These are phyloP conservation scores for Oxytorus armatus DNA, from an alignment of 2,888 invertebrate species.

Conservation along the genomic window DNA sequence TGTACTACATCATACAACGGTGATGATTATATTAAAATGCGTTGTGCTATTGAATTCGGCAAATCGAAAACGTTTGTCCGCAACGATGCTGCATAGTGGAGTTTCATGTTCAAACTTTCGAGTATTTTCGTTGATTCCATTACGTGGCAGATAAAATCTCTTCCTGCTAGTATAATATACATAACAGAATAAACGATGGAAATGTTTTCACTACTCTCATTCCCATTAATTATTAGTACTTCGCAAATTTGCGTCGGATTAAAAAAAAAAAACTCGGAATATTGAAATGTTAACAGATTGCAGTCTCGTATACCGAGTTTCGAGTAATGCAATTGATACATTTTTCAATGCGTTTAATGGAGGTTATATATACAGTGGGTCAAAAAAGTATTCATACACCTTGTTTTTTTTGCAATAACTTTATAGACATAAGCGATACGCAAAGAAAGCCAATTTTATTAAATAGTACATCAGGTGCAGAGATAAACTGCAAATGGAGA, in stretches of 20 bases:
- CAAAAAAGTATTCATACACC: too few relatives aligned
- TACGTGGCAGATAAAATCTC: neutral
- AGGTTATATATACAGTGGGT: neutral
- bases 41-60: neutral
- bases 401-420: too few relatives aligned
- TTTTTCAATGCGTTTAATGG: neutral
- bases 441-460: too few relatives aligned
- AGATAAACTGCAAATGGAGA: too few relatives aligned
- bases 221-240: too few relatives aligned
- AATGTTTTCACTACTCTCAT: neutral
- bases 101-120: neutral
- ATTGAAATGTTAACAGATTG: neutral
- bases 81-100: neutral
- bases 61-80: conserved; percentile 16
- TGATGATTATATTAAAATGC: conserved; percentile 5
- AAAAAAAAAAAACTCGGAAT: neutral
- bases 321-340: neutral
- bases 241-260: neutral
- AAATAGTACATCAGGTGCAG: too few relatives aligned
- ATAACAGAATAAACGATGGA: too few relatives aligned
- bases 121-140: neutral
- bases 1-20: neutral
- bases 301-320: neutral
- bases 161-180: neutral
- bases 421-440: too few relatives aligned